Evolutionary conservation across 2,888 invertebrate genomes (phyloP).

Genomic region (Stratiomys singularior): DNA sequence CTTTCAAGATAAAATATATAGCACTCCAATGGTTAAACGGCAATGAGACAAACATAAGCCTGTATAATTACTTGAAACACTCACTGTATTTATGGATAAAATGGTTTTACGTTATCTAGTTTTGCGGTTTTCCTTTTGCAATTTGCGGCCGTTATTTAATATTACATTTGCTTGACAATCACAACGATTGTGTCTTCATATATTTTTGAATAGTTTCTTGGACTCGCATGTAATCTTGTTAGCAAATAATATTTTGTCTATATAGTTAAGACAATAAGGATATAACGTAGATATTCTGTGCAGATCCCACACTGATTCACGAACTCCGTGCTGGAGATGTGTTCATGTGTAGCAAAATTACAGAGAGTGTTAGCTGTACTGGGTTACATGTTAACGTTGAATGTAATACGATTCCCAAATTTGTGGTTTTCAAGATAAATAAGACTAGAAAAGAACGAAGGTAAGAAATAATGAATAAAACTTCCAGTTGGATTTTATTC

Average conservation of each 20-base stretch:
- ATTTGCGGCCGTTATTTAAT: slow-evolving; percentile 28
- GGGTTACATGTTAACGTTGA: background rate
- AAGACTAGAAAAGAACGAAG: background rate
- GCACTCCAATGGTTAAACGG: too few species aligned
- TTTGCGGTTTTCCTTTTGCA: slow-evolving; percentile 43
- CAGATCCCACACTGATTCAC: too few species aligned
- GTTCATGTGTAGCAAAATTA: too few species aligned
- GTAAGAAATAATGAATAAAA: too few species aligned
- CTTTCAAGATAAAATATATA: too few species aligned
- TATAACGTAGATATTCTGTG: too few species aligned
- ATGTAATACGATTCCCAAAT: slow-evolving; percentile 46
- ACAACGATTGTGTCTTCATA: background rate
- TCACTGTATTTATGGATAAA: background rate
- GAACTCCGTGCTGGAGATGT: too few species aligned
- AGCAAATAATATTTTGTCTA: background rate
- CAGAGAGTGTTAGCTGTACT: background rate
- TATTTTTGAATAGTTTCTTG: background rate
- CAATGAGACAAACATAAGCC: background rate
- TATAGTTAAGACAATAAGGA: too few species aligned
- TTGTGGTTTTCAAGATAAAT: slow-evolving; percentile 41
- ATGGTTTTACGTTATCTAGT: slow-evolving; percentile 11
- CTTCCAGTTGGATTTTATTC: too few species aligned
- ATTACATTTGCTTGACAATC: slow-evolving; percentile 28
- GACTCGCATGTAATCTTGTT: background rate
- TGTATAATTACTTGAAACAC: background rate